phyloP scores from a whole-genome alignment of 64 coral and sea anemone species.

The Dendronephthya gigantea region DNA sequence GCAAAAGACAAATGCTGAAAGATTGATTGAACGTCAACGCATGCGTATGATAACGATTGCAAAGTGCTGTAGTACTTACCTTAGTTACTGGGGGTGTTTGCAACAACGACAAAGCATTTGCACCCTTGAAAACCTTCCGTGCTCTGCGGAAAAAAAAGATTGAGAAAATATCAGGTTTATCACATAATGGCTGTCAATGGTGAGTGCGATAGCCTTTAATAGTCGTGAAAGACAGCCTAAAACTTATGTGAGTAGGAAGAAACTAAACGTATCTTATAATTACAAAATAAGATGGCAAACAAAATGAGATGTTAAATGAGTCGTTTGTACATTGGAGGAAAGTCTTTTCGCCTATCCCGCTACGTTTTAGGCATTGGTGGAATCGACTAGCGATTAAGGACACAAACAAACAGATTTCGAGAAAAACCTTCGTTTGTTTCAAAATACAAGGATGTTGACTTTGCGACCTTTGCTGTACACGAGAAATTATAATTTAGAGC shows the following conservation, averaged over 20 bases:
- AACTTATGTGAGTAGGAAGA: no score
- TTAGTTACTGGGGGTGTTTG: slow-evolving; percentile 66
- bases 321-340: no score
- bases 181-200: no score
- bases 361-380: no score
- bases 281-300: no score
- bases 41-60: neutral
- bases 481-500: no score
- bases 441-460: no score
- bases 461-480: no score
- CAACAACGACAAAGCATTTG: slow-evolving; percentile 69
- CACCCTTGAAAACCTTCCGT: slow-evolving; percentile 76
- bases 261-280: no score
- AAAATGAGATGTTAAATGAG: neutral
- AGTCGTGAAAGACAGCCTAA: no score
- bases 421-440: neutral
- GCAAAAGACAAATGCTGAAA: slow-evolving; percentile 6
- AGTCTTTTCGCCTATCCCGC: no score
- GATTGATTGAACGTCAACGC: neutral
- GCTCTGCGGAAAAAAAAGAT: slow-evolving; percentile 30
- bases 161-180: neutral
- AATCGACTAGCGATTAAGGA: neutral
- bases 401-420: neutral
- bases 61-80: slow-evolving; percentile 14
- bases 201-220: no score